These are phyloP conservation scores for Gallinago undulata DNA, from an alignment of 2,113 vertebrate genomes.

Conservation along the genomic window DNA sequence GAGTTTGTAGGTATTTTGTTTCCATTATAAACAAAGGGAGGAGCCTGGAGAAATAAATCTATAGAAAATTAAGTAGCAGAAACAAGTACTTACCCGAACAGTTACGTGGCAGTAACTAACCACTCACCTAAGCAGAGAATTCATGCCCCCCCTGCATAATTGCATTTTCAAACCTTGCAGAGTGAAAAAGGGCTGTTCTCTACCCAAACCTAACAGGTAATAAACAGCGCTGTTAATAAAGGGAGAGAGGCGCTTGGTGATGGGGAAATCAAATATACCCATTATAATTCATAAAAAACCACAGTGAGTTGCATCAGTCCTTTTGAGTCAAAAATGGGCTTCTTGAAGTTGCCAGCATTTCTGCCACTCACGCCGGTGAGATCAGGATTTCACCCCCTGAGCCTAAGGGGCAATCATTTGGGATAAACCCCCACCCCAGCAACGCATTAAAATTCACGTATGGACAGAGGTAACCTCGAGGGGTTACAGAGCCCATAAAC, in stretches of 20 bases:
- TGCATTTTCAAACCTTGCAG: background rate
- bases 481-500: background rate
- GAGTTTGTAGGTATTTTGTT: background rate
- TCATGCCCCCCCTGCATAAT: background rate
- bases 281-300: background rate
- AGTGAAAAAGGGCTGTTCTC: background rate
- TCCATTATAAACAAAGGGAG: background rate
- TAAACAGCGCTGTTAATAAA: background rate
- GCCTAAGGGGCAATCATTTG: background rate
- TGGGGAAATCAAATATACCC: background rate
- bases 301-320: background rate
- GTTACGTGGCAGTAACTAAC: background rate
- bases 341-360: background rate
- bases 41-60: background rate
- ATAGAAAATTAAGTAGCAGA: background rate
- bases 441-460: background rate
- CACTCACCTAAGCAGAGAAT: background rate
- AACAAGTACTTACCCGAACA: background rate
- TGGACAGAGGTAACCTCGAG: rapidly evolving
- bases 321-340: background rate
- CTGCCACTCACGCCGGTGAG: background rate
- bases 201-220: background rate
- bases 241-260: constrained; percentile 15
- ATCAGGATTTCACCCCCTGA: background rate
- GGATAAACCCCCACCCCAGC: background rate